A percentile compares a stretch with the other conserved stretches of the same genome.
Evolutionary conservation across 1,140 invertebrate genomes (phyloP).

Genomic region (Drosophila asahinai): DNA sequence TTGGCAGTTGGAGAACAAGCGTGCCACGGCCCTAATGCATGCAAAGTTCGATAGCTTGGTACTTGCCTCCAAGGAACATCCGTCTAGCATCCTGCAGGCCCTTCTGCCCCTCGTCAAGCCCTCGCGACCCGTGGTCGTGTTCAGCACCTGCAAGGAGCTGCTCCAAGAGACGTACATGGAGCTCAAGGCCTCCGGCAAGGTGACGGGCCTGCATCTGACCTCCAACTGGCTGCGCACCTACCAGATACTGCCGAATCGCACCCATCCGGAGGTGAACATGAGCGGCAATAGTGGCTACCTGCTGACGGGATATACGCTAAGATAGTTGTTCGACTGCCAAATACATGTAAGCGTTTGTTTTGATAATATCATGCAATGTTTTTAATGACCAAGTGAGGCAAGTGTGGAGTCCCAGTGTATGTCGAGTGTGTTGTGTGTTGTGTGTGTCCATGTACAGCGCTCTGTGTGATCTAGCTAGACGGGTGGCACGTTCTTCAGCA

Average conservation of each 20-base stretch:
- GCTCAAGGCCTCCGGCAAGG: constrained; percentile 89
- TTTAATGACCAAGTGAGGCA: constrained; percentile 36
- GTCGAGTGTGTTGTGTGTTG: constrained; percentile 5
- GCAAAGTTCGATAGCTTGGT: constrained; percentile 91
- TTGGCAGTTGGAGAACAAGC: constrained; percentile 87
- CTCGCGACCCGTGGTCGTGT: constrained; percentile 94
- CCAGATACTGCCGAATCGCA: constrained; percentile 94
- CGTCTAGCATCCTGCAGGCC: constrained; percentile 90
- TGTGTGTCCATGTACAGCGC: constrained; percentile 39
- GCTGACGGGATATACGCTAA: constrained; percentile 88
- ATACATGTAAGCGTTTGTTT: constrained; percentile 43
- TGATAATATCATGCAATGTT: constrained; percentile 75
- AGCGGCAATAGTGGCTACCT: constrained; percentile 91
- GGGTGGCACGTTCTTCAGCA: constrained; percentile 90
- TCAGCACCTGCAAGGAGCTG: constrained; percentile 91
- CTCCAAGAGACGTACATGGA: constrained; percentile 92
- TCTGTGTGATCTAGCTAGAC: constrained; percentile 77
- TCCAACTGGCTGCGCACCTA: constrained; percentile 95
- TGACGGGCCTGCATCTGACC: constrained; percentile 91
- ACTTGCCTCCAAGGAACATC: constrained; percentile 94
- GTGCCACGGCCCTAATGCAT: constrained; percentile 87
- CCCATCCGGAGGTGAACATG: constrained; percentile 93
- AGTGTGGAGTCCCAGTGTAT: not conserved
- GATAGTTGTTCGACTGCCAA: constrained; percentile 37
- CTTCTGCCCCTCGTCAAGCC: constrained; percentile 91